Evolutionary conservation across 2,797 vertebrate species (phyloP), one percentile per base, ranked within the genome.

Genomic region (Setipinna tenuifilis): DNA sequence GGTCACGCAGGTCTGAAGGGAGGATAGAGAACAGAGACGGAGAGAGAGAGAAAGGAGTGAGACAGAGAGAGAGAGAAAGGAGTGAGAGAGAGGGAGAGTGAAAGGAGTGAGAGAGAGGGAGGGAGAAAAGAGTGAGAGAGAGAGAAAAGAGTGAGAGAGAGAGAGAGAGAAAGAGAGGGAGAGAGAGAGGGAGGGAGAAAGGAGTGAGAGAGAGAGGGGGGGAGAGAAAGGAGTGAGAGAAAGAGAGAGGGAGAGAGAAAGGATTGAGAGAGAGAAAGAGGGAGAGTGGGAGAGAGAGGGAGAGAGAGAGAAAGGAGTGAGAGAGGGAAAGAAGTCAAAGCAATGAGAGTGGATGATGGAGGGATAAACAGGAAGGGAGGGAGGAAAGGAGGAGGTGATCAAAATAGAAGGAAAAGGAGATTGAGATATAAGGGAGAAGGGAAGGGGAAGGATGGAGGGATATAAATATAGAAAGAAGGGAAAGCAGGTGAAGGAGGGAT

Each of bases 1-100:
- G 94, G 90, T 94, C 92, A 86, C 96, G 95, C 91, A 97, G 89
- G 94, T 95, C 98, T 99, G 87, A 83, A 41, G 17, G 35, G 12
- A 5, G 68, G 35, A 57, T 2, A 54, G 81, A 82, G 46, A 82
- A n/a, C 11, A 78, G 48, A 21, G 48, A 2, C 2, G 82, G 2
- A 87, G 41, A 46, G 83, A 31, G 14, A 59, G 28, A 6, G 75
- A 82, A n/a, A 50, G 81, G 16, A 85, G 83, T 59, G 46, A 31
- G n/a, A 16, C 2, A 54, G 35, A 41, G 35, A 54, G 50, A 16
- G 50, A 59, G 0, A 83, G 62, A 83, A 25, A 71, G 28, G 28
- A 68, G n/a, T 1, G 25, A 59, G n/a, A n/a, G n/a, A n/a, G n/a
- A 23, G 35, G 58, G 4, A 1, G 21, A 17, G n/a, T n/a, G 31